Base-by-base conservation (phyloP, 2,113 vertebrate genomes). In the Mola mola region DNA sequence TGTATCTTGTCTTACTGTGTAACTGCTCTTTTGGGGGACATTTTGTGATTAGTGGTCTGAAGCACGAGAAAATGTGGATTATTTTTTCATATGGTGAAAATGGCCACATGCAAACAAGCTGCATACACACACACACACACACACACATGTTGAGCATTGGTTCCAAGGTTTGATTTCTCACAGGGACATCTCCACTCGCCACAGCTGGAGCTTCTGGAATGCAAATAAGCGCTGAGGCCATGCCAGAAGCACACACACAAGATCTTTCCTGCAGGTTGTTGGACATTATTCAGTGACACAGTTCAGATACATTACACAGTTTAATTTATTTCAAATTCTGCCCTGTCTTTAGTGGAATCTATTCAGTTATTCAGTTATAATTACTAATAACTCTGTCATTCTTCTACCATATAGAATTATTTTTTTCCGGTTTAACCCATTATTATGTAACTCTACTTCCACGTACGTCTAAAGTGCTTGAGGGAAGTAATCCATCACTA, bases 91-190 rank as follows among this genome's bases (percentile, higher is more conserved):
- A n/a, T 46, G 50, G 38, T 49, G 33, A 20, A 42, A 33, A 62
- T 51, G 37, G n/a, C 46, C 21, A 16, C 37, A 59, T 38, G 36
- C 37, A 68, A 46, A 43, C 26, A 29, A 3, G 8, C 46, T 28
- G 16, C 20, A 47, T n/a, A 64, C 50, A 56, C 20, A 41, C 26
- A 68, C 42, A 33, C 19, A 48, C 29, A 46, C 24, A 64, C 31
- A 61, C 59, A 40, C 34, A 50, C 31, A 59, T 41, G 47, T 8
- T 49, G 31, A 62, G 48, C 34, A 49, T 74, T 77, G 67, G 79
- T 73, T 61, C 82, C 38, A 53, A 56, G 70, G 71, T 77, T 87
- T 89, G 64, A 78, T 77, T 86, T 74, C 64, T 66, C 56, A 85
- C 49, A 67, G 59, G 49, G 53, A 72, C 49, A 63, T 64, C 62